phyloP scores from a whole-genome alignment of 2,888 invertebrate species.

The Meandrusa payeni region DNA sequence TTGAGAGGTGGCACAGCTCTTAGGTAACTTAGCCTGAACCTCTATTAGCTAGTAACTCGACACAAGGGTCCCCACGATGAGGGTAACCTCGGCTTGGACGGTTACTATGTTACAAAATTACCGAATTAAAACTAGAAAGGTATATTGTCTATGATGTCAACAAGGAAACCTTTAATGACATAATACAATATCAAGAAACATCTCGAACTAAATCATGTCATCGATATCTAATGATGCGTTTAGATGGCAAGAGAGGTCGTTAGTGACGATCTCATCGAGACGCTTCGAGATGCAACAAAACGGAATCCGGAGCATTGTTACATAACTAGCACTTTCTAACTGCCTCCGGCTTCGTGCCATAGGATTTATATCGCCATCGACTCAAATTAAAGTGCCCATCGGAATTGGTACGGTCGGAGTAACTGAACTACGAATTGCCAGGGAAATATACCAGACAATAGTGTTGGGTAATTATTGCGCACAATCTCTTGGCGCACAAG shows the following conservation, averaged over 20 bases:
- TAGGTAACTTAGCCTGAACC: no score
- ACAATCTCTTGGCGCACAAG: slow-evolving; percentile 53
- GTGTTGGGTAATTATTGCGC: slow-evolving; percentile 60
- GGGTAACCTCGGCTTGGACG: no score
- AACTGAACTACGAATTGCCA: slow-evolving; percentile 30
- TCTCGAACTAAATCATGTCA: slow-evolving; percentile 9
- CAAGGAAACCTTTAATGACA: slow-evolving; percentile 17
- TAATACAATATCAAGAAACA: slow-evolving; percentile 15
- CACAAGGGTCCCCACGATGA: no score
- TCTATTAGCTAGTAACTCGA: no score
- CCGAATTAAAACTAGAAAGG: no score
- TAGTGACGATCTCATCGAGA: slow-evolving; percentile 31
- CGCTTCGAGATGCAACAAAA: slow-evolving; percentile 37
- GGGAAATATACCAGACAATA: slow-evolving; percentile 45
- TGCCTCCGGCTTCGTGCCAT: slow-evolving; percentile 46
- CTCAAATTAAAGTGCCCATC: slow-evolving; percentile 60
- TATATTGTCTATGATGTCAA: slow-evolving; percentile 14
- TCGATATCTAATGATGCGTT: slow-evolving; percentile 9
- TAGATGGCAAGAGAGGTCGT: slow-evolving; percentile 18
- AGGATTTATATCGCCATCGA: slow-evolving; percentile 63
- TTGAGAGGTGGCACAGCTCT: no score
- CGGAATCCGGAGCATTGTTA: slow-evolving; percentile 51
- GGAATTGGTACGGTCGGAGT: slow-evolving; percentile 40
- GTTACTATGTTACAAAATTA: no score
- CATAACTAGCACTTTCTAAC: slow-evolving; percentile 69